Evolutionary conservation across 2,113 vertebrate genomes (phyloP).

Genomic region (Steatornis caripensis): DNA sequence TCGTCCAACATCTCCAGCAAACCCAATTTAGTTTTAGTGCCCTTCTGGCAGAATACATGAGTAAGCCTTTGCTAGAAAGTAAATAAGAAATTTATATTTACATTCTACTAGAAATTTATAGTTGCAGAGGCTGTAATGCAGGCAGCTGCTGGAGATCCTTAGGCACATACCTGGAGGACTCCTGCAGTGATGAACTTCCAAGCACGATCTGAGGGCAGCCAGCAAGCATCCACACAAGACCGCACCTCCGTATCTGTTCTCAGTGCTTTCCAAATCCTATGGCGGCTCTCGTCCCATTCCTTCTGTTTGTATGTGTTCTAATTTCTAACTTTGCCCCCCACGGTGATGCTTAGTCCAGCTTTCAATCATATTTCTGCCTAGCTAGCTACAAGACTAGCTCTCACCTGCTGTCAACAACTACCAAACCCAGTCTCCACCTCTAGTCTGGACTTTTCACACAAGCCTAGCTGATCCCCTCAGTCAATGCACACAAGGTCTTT

Average conservation of each 20-base stretch:
- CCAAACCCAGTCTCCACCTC: not conserved
- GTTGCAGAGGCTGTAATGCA: not conserved
- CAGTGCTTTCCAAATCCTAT: not conserved
- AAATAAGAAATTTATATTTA: not conserved
- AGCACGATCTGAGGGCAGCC: not conserved
- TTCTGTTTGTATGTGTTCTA: not conserved
- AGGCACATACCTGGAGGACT: accelerated
- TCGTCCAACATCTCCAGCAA: not conserved
- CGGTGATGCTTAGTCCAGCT: not conserved
- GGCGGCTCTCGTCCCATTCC: not conserved
- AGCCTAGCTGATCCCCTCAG: not conserved
- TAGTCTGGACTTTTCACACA: not conserved
- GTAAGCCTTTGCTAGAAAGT: not conserved
- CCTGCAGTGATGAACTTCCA: not conserved
- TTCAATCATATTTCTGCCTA: not conserved
- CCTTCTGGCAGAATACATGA: not conserved
- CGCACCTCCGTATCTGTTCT: not conserved
- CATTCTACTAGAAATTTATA: not conserved
- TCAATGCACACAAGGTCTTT: not conserved
- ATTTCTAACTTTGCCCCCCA: not conserved
- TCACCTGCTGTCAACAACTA: not conserved
- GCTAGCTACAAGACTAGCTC: not conserved
- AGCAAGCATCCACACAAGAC: not conserved
- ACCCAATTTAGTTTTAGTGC: not conserved
- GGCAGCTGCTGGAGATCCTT: not conserved